Percentiles rank a stretch among this genome's conserved stretches.
Evolutionary conservation across 1,140 invertebrate species (phyloP).

Genomic region (Neodiprion fabricii): DNA sequence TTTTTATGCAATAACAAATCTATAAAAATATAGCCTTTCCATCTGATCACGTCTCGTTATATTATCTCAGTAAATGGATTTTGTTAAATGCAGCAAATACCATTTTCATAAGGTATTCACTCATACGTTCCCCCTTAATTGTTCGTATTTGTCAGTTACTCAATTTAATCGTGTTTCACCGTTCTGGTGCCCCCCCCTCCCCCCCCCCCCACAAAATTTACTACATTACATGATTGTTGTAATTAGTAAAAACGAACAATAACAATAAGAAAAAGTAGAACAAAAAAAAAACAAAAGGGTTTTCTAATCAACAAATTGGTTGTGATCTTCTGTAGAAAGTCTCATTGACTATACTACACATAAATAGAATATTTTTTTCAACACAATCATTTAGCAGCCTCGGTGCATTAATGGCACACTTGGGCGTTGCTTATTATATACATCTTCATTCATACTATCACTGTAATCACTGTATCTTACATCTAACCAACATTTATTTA

Average conservation of each 20-base stretch:
- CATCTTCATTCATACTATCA: constrained; percentile 33
- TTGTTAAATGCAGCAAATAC: neutral
- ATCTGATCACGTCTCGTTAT: constrained; percentile 51
- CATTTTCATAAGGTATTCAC: constrained; percentile 6
- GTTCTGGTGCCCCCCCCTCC: constrained; percentile 26
- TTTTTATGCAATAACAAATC: constrained; percentile 60
- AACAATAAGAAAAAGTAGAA: neutral
- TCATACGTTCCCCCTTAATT: constrained; percentile 21
- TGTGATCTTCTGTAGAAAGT: constrained; percentile 41
- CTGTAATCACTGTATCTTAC: constrained; percentile 23
- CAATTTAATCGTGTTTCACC: constrained; percentile 37
- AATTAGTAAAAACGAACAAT: neutral
- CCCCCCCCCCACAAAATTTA: neutral
- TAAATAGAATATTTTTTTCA: constrained; percentile 38
- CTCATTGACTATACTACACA: constrained; percentile 42
- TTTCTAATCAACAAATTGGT: constrained; percentile 18
- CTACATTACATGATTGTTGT: neutral
- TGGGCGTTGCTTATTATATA: neutral
- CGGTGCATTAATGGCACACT: constrained; percentile 25
- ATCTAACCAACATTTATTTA: constrained; percentile 41
- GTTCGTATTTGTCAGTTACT: constrained; percentile 36
- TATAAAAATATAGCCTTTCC: constrained; percentile 62
- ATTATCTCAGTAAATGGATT: constrained; percentile 49
- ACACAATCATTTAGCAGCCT: constrained; percentile 35
- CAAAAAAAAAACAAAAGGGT: neutral